Base-by-base conservation (phyloP, 2,888 invertebrate genomes). In the Dexiosoma caninum region DNA sequence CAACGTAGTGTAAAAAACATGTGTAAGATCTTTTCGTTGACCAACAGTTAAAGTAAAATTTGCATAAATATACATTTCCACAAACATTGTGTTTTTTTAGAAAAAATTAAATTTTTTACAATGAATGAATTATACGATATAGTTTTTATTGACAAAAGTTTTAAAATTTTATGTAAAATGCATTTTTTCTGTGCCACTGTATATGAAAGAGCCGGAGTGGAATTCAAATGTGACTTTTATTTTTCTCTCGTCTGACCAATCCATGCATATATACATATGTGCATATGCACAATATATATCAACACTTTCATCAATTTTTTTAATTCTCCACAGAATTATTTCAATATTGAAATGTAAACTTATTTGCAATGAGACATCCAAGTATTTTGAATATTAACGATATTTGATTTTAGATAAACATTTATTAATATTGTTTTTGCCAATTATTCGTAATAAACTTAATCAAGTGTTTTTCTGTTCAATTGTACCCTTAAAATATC, bases 291-390 rank as follows among this genome's bases (percentile, higher is more conserved):
- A n/a, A n/a, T n/a, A n/a, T 57, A 42, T 37, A 44, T 66, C 23
- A 64, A 64, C 37, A 62, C 69, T 59, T 81, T 72, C 55, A 70
- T 42, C 51, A 40, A 75, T 71, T 49, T 66, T 64, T 57, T 0
- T 55, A 66, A 78, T 76, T 66, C 49, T 27, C 75, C 37, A 8
- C 30, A 77, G 66, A 84, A 85, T 71, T 82, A 81, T 85, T 82
- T 84, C 81, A 84, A 83, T 81, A 23, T 60, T 69, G 16, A 74
- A 81, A 72, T 42, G 27, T 7, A 51, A 49, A 70, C 37, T 19
- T n/a, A 23, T 30, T 49, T 46, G 14, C 14, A 49, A 23, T 4
- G 14, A 40, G 9, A 23, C 16, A 27, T 37, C 27, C 27, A 27
- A n/a, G 2, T 12, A 59, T 27, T 16, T 16, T 42, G 42, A 42